phyloP scores from a whole-genome alignment of 2,888 invertebrate species.

The Pteria penguin region DNA sequence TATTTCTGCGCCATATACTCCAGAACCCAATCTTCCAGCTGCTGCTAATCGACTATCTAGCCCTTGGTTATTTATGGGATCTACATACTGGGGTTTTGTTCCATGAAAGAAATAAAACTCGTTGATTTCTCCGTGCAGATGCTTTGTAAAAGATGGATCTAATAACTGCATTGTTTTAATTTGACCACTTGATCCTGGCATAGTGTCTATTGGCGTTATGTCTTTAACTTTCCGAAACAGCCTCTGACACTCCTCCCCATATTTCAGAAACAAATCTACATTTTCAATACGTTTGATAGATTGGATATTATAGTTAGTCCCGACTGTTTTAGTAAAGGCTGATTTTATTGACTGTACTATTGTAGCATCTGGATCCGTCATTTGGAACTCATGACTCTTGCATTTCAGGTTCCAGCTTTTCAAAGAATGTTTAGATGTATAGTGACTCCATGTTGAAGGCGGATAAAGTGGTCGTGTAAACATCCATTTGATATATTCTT shows the following conservation, averaged over 20 bases:
- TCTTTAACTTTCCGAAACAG: slow-evolving; percentile 53
- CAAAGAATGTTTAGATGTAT: slow-evolving; percentile 39
- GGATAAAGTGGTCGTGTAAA: slow-evolving; percentile 39
- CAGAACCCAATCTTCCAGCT: slow-evolving; percentile 56
- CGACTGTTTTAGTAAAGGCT: slow-evolving; percentile 18
- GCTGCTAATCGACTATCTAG: slow-evolving; percentile 55
- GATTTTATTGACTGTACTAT: slow-evolving; percentile 47
- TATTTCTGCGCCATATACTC: slow-evolving; percentile 64
- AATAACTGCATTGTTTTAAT: slow-evolving; percentile 12
- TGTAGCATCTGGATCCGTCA: slow-evolving; percentile 43
- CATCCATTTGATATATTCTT: slow-evolving; percentile 49
- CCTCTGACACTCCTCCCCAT: slow-evolving; percentile 53
- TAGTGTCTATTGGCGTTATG: slow-evolving; percentile 17
- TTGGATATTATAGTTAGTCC: slow-evolving; percentile 28
- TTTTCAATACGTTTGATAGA: slow-evolving; percentile 66
- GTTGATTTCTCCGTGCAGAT: slow-evolving; percentile 58
- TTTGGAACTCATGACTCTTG: background rate
- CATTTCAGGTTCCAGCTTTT: slow-evolving; percentile 47
- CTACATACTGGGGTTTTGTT: slow-evolving; percentile 49
- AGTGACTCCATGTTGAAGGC: slow-evolving; percentile 56
- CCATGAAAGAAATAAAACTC: slow-evolving; percentile 67
- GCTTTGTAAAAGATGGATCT: slow-evolving; percentile 20
- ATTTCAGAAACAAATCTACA: slow-evolving; percentile 56
- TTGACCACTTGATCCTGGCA: slow-evolving; percentile 33
- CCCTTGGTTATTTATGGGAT: slow-evolving; percentile 49